These are phyloP conservation scores for Chelonoidis abingdonii DNA, from an alignment of 2,113 vertebrate genomes.

Conservation along the genomic window DNA sequence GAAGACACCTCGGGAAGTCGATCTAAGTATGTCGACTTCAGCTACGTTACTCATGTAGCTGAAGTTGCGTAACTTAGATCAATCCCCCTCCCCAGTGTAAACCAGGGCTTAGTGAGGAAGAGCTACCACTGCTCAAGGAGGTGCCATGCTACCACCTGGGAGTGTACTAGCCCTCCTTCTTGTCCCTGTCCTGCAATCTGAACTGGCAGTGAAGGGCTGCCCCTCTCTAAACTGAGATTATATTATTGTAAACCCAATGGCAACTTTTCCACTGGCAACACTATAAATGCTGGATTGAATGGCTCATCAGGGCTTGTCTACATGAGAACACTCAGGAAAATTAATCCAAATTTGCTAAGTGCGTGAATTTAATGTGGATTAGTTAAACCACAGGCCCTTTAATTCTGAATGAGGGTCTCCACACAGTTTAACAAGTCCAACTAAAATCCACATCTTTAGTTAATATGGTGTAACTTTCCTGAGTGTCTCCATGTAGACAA, in stretches of 20 bases:
- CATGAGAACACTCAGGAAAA: background rate
- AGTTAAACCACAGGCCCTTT: background rate
- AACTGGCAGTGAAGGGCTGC: background rate
- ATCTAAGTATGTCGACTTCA: no score
- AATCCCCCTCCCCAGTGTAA: no score
- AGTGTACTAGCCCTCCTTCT: no score
- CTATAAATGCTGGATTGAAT: background rate
- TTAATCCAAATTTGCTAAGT: background rate
- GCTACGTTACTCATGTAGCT: no score
- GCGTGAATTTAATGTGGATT: background rate
- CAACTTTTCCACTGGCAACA: background rate
- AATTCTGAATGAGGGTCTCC: background rate
- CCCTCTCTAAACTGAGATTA: background rate
- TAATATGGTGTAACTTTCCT: background rate
- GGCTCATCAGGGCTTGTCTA: background rate
- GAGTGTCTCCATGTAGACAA: background rate
- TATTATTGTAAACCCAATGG: background rate
- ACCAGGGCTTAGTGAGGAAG: background rate
- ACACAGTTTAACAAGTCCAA: background rate
- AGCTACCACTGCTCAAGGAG: background rate
- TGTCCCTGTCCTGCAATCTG: background rate
- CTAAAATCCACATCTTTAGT: background rate
- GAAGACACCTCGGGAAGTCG: no score
- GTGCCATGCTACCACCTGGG: background rate
- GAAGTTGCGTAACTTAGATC: no score